These are phyloP conservation scores for Numida meleagris DNA, from an alignment of 2,113 vertebrate genomes.

Conservation along the genomic window DNA sequence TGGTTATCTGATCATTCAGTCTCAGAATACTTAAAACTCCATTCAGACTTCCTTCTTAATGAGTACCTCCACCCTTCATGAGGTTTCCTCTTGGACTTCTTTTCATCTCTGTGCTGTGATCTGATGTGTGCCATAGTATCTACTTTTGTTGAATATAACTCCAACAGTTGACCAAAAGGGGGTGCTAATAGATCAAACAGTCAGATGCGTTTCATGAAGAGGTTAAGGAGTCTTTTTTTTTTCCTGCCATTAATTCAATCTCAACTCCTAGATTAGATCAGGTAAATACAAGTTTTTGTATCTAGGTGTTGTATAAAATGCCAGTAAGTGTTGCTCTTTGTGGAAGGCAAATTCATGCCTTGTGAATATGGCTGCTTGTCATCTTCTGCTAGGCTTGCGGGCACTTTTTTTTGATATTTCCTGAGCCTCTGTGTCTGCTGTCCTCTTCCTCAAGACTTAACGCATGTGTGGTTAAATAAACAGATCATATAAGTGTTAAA, in stretches of 20 bases:
- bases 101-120: background rate
- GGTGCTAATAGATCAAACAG: conserved; percentile 67
- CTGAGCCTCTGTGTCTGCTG: background rate
- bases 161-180: conserved; percentile 62
- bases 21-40: background rate
- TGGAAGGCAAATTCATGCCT: background rate
- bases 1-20: background rate
- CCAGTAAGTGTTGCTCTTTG: fast-evolving
- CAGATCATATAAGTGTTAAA: background rate
- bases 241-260: background rate
- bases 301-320: background rate
- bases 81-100: background rate
- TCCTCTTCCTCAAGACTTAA: background rate
- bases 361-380: conserved; percentile 29
- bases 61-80: background rate
- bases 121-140: background rate
- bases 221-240: background rate
- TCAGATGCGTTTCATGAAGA: background rate
- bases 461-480: fast-evolving
- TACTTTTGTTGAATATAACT: conserved; percentile 1
- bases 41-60: background rate
- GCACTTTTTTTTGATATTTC: background rate
- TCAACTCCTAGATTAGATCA: background rate
- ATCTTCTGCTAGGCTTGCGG: background rate
- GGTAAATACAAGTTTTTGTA: background rate